Evolutionary conservation across 2,797 vertebrate genomes (phyloP).

Genomic region (Acrossocheilus wenchowensis): DNA sequence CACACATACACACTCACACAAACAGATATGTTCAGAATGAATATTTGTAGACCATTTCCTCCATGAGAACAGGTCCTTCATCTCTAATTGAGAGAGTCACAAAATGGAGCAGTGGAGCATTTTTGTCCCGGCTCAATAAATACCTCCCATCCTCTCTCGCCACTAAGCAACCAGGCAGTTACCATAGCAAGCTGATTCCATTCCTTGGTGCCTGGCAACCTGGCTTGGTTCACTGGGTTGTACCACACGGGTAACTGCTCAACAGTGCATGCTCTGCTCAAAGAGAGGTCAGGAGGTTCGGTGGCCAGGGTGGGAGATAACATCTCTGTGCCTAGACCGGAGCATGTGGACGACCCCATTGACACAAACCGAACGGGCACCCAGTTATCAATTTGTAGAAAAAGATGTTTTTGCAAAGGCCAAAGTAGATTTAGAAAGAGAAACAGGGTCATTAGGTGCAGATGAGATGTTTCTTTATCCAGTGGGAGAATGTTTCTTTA

Average conservation of each 20-base stretch:
- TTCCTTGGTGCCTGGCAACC: slow-evolving; percentile 75
- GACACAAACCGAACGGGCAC: slow-evolving; percentile 26
- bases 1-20: background rate
- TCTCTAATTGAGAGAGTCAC: slow-evolving; percentile 49
- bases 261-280: slow-evolving; percentile 33
- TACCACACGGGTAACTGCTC: slow-evolving; percentile 45
- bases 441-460: slow-evolving; percentile 29
- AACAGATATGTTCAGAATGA: background rate
- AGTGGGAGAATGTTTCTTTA: slow-evolving; percentile 33
- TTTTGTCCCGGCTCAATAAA: slow-evolving; percentile 50
- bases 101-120: slow-evolving; percentile 41
- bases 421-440: slow-evolving; percentile 43
- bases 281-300: slow-evolving; percentile 52
- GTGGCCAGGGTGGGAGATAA: slow-evolving; percentile 31
- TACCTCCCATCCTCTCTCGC: slow-evolving; percentile 49
- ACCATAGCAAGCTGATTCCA: slow-evolving; percentile 77
- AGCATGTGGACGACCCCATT: slow-evolving; percentile 11
- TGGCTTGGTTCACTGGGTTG: slow-evolving; percentile 59
- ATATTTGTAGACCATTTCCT: slow-evolving; percentile 37
- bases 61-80: slow-evolving; percentile 30
- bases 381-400: slow-evolving; percentile 34
- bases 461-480: slow-evolving; percentile 39
- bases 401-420: slow-evolving; percentile 30
- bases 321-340: slow-evolving; percentile 19
- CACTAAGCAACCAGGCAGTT: slow-evolving; percentile 65